These are phyloP conservation scores for Copidosoma floridanum DNA, from an alignment of 1,140 invertebrate species.

Conservation along the genomic window DNA sequence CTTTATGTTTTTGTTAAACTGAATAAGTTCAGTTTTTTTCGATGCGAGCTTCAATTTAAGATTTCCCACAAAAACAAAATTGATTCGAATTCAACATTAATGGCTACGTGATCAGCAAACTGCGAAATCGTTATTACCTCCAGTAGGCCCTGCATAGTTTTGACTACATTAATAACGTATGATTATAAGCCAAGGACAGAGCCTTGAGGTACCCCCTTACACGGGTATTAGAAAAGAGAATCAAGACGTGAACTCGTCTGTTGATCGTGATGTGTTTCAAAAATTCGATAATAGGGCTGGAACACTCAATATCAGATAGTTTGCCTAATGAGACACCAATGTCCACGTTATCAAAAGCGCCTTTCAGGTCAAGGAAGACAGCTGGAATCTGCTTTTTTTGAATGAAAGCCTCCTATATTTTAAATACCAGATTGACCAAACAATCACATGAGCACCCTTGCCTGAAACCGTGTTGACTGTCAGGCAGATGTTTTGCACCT, in stretches of 20 bases:
- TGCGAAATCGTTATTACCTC: not conserved
- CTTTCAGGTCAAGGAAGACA: too few relatives aligned
- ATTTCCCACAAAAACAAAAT: not conserved
- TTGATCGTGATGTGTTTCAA: too few relatives aligned
- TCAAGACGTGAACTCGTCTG: not conserved
- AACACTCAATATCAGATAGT: too few relatives aligned
- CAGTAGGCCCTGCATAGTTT: not conserved
- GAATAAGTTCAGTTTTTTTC: not conserved
- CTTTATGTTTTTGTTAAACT: not conserved
- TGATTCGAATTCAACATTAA: constrained; percentile 1
- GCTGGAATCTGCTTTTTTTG: too few relatives aligned
- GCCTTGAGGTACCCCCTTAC: not conserved
- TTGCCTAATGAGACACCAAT: too few relatives aligned
- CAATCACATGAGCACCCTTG: too few relatives aligned
- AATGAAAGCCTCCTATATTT: too few relatives aligned
- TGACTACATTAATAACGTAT: not conserved
- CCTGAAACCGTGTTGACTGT: too few relatives aligned
- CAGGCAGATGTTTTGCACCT: too few relatives aligned
- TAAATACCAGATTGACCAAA: too few relatives aligned
- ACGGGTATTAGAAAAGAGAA: not conserved
- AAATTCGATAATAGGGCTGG: too few relatives aligned
- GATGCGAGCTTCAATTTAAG: not conserved
- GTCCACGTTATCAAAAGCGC: too few relatives aligned
- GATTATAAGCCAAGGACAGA: not conserved
- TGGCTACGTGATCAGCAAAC: not conserved